Evolutionary conservation across 1,140 invertebrate species (phyloP).

Genomic region (Brachionus sp.): DNA sequence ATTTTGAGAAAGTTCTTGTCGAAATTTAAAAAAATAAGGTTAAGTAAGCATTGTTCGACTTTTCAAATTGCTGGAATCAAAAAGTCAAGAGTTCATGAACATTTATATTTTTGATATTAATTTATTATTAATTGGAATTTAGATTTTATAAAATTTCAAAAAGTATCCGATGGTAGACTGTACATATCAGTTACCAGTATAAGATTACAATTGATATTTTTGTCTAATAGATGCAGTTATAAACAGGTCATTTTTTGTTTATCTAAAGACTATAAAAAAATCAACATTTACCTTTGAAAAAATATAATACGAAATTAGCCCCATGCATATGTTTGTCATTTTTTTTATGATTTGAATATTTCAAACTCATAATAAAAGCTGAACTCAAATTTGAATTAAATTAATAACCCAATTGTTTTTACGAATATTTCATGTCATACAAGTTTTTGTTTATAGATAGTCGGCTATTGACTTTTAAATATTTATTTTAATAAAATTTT

Average conservation of each 20-base stretch:
- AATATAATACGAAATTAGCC: not conserved
- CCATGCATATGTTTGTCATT: not conserved
- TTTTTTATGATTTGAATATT: not conserved
- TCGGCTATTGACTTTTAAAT: constrained; percentile 2
- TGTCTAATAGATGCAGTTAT: not conserved
- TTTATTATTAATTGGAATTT: not conserved
- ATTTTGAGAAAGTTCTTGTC: not conserved
- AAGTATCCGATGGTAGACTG: not conserved
- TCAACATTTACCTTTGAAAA: constrained; percentile 12
- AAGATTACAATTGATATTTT: not conserved
- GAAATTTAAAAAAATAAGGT: not conserved
- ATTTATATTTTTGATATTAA: too few species aligned
- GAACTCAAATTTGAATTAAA: constrained; percentile 16
- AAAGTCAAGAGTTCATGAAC: too few species aligned
- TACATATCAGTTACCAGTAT: not conserved
- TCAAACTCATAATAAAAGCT: not conserved
- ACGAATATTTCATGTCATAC: not conserved
- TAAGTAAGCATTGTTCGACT: too few species aligned
- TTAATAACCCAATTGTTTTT: constrained; percentile 32
- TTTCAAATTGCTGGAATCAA: too few species aligned
- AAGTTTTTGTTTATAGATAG: not conserved
- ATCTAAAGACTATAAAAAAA: constrained; percentile 26
- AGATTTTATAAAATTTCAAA: not conserved
- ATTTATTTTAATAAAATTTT: not conserved
- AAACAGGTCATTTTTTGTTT: not conserved